Base-by-base conservation (phyloP, 2,113 vertebrate species). In the Paramisgurnus dabryanus region DNA sequence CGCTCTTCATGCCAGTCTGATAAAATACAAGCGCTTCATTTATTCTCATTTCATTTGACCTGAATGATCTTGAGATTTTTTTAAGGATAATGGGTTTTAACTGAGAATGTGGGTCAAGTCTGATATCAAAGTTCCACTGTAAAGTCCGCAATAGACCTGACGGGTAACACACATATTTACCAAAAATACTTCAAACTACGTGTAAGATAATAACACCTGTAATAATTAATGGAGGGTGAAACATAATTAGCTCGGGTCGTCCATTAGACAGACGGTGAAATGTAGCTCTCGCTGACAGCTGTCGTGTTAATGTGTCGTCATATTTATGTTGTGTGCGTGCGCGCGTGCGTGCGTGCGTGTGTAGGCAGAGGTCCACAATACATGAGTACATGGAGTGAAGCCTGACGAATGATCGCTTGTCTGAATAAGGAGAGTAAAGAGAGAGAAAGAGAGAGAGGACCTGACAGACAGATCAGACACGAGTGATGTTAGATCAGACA, bases 221-320 rank as follows among this genome's bases (percentile, higher is more conserved):
- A 57, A 22, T 80, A 65, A 66, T 63, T 73, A 60, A 72, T 58
- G 34, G 50, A 72, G 39, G 27, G 69, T 72, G 34, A 79, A 50
- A 43, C 47, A 64, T 72, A 53, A 73, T 66, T 45, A 63, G 15
- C 22, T 15, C 6, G 55, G 60, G 43, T 43, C 47, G 13, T 43
- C 47, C 17, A 53, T 71, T 79, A 80, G 49, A 43, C 55, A 6
- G 66, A 9, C 10, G 53, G 34, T 43, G 55, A 1, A 41, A 43
- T 45, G 34, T 34, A 61, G 71, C 57, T 57, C 22, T 58, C 15
- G 50, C 47, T 39, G 70, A 27, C 22, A 53, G 66, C 43, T 34
- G 72, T 67, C 43, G 22, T 78, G 79, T 55, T 39, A 65, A 75
- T 71, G 43, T 76, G 43, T 66, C 27, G 27, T 34, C 27, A 34